Percentiles rank a stretch among this genome's conserved stretches.
Conservation (phyloP, 2,888 invertebrate species). For the Cheilosia variabilis region DNA sequence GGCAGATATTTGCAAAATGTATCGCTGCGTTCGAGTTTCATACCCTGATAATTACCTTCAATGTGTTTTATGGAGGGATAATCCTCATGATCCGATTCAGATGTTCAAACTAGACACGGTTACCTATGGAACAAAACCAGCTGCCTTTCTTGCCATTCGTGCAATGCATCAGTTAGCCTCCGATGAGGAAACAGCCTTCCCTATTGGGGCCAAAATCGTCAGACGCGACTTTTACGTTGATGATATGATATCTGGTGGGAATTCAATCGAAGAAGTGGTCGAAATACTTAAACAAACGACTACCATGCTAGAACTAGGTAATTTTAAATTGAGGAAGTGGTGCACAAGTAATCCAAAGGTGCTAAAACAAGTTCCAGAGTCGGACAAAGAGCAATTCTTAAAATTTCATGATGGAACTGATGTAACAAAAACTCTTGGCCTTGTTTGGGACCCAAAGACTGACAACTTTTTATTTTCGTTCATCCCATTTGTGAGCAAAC, state of each 20-base stretch:
- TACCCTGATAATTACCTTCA: slow-evolving; percentile 65
- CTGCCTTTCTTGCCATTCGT: slow-evolving; percentile 47
- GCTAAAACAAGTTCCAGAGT: no score
- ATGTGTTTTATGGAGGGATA: slow-evolving; percentile 55
- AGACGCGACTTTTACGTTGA: no score
- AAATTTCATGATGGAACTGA: no score
- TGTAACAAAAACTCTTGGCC: no score
- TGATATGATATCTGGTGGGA: background rate
- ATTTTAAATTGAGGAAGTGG: background rate
- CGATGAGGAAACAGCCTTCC: no score
- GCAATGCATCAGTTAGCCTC: slow-evolving; percentile 22
- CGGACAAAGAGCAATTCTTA: no score
- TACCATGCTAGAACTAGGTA: background rate
- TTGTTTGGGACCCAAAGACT: no score
- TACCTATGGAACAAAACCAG: slow-evolving; percentile 32
- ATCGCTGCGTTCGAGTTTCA: slow-evolving; percentile 58
- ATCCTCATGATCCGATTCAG: slow-evolving; percentile 28
- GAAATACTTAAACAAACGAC: background rate
- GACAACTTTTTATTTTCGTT: no score
- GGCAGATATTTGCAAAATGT: slow-evolving; percentile 67
- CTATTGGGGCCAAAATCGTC: no score
- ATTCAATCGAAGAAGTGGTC: background rate
- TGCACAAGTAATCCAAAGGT: background rate
- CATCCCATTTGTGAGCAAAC: no score
- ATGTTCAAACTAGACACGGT: slow-evolving; percentile 44